Percentiles rank a stretch among this genome's conserved stretches.
phyloP scores from a whole-genome alignment of 2,888 invertebrate species.

The Lagria hirta region DNA sequence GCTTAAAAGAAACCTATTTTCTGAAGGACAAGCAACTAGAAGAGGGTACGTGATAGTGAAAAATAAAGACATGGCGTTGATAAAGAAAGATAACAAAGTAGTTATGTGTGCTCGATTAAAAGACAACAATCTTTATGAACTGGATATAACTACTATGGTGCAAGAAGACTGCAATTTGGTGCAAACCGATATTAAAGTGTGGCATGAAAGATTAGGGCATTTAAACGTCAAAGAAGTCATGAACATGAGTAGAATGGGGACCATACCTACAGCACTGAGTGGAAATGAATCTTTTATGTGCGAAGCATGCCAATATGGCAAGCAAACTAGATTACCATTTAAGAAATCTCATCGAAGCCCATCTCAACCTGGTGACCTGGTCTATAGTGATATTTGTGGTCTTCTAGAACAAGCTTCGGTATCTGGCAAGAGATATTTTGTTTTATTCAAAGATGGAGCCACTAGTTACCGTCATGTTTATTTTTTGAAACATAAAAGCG shows the following conservation, averaged over 20 bases:
- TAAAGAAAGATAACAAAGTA: constrained; percentile 28
- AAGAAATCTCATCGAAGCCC: constrained; percentile 35
- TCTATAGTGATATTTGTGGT: constrained; percentile 45
- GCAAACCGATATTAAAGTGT: constrained; percentile 3
- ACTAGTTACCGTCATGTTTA: constrained; percentile 44
- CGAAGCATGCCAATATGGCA: constrained; percentile 41
- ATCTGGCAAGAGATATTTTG: constrained; percentile 43
- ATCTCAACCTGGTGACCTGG: constrained; percentile 42
- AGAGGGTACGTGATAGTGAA: constrained; percentile 35
- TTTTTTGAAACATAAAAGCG: constrained; percentile 32
- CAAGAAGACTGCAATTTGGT: constrained; percentile 3
- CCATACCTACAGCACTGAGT: constrained; percentile 25
- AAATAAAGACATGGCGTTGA: constrained; percentile 26
- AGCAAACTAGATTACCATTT: constrained; percentile 47
- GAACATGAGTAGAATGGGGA: background rate
- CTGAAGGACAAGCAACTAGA: constrained; percentile 39
- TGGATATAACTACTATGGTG: constrained; percentile 12
- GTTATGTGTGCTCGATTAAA: constrained; percentile 27
- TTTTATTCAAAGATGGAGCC: constrained; percentile 44
- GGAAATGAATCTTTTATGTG: constrained; percentile 39
- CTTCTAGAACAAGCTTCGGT: constrained; percentile 42
- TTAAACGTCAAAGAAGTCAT: constrained; percentile 16
- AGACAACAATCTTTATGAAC: constrained; percentile 23
- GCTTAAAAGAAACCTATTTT: constrained; percentile 38
- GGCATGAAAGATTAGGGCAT: constrained; percentile 17